Percentiles rank a stretch among this genome's conserved stretches.
Conservation (phyloP, 2,888 invertebrate genomes). For the Stenolophus ochropezus region DNA sequence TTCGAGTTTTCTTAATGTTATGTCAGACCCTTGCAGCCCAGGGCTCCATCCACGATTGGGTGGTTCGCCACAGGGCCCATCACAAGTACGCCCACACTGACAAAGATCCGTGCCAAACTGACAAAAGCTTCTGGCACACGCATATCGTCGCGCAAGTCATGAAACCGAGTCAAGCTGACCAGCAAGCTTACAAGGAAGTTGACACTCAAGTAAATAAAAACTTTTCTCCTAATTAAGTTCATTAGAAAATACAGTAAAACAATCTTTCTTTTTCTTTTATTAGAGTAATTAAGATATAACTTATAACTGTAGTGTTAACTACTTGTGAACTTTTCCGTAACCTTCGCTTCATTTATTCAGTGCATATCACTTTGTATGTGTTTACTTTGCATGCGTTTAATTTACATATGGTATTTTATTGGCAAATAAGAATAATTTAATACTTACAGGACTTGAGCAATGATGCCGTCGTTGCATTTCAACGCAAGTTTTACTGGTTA, state of each 20-base stretch:
- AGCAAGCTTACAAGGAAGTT: neutral
- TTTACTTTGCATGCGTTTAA: neutral
- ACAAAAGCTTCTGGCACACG: conserved; percentile 86
- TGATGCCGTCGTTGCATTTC: conserved; percentile 88
- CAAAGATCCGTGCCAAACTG: conserved; percentile 87
- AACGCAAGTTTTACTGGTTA: conserved; percentile 82
- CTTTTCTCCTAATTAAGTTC: neutral
- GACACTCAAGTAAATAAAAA: conserved; percentile 26
- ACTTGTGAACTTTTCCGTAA: neutral
- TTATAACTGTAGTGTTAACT: neutral
- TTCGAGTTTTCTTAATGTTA: conserved; percentile 86
- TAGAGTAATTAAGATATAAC: neutral
- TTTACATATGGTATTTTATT: neutral
- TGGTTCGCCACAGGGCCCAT: conserved; percentile 86
- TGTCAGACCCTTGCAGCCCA: conserved; percentile 90
- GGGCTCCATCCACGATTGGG: conserved; percentile 92
- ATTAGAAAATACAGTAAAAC: neutral
- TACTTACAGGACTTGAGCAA: conserved; percentile 80
- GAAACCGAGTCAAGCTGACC: neutral
- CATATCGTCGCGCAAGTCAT: conserved; percentile 84
- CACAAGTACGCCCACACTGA: conserved; percentile 86
- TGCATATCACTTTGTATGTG: conserved; percentile 18
- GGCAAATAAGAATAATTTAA: neutral
- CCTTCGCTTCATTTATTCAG: neutral
- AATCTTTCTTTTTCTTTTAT: neutral